Percentiles rank a stretch among this genome's conserved stretches.
These are phyloP conservation scores for Protobothrops flavoviridis DNA, from an alignment of 2,113 vertebrate species.

Conservation along the genomic window DNA sequence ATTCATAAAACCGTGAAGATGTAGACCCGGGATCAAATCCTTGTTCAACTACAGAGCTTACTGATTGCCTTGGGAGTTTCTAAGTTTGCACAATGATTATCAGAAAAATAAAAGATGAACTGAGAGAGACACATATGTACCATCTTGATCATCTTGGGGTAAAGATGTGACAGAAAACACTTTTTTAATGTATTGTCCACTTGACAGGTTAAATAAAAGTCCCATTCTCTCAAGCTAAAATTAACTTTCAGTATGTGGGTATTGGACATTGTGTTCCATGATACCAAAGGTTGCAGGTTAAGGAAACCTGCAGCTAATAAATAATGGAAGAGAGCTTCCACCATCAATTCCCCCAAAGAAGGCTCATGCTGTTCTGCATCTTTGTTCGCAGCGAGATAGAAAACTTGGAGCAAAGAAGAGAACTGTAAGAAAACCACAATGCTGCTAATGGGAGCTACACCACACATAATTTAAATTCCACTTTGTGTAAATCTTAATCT, in stretches of 20 bases:
- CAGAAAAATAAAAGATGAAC: not conserved
- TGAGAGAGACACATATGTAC: not conserved
- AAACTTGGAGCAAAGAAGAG: not conserved
- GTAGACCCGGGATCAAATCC: not conserved
- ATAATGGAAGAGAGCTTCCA: not conserved
- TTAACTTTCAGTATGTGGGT: not conserved
- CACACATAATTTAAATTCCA: not conserved
- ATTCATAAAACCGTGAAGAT: not conserved
- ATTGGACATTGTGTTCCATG: not conserved
- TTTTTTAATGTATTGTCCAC: not conserved
- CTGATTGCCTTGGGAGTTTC: not conserved
- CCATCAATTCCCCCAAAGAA: not conserved
- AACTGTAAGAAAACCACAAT: not conserved
- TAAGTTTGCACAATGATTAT: not conserved
- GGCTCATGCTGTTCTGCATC: not conserved
- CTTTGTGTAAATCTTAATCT: not conserved
- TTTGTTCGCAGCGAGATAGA: not conserved
- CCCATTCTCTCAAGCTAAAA: not conserved
- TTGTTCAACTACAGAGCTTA: not conserved
- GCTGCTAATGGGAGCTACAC: not conserved
- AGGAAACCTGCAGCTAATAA: not conserved
- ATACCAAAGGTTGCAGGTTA: not conserved
- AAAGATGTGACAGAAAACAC: not conserved
- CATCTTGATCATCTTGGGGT: no score
- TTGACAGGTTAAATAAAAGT: not conserved